Evolutionary conservation across 2,888 invertebrate species (phyloP), one percentile per base, ranked within the genome.

Genomic region (Yponomeuta sedellus): DNA sequence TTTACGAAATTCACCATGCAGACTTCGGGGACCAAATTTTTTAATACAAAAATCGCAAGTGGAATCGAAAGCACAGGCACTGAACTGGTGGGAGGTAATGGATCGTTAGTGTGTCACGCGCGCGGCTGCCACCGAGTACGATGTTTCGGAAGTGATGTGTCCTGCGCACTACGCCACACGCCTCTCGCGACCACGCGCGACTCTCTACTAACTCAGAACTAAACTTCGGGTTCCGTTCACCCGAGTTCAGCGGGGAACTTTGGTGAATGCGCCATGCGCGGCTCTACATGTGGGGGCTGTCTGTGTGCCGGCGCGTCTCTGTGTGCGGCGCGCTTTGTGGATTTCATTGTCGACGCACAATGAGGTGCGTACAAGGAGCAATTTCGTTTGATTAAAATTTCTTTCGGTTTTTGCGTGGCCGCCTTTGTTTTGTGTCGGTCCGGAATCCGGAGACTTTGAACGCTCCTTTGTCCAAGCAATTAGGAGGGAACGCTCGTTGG

Each of bases 121-220:
- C 44, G 44, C 62, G 34, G 59, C 22, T 20, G 20, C 25, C 22
- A 25, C 20, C 59, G 59, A 10, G 25, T 5, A 74, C 76, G 73
- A 69, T 77, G 74, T 82, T 79, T 83, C 86, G 88, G 87, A 81
- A 84, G 77, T 78, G 73, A 25, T 56, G 44, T 52, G 44, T 52
- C 44, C 44, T 52, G 44, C 44, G 44, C 44, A 52, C 44, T 52
- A 16, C 44, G 44, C 44, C 44, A 52, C 44, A 52, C 44, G 76
- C 72, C 78, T 71, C 75, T 64, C 84, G 84, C 86, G 84, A 76
- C 79, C 81, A 82, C 86, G 86, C 88, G 86, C 86, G 85, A 77
- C 66, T 59, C 39, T 66, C 52, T 66, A 68, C 73, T 75, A 71
- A 81, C 81, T 75, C 71, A 81, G 81, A 82, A 82, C 75, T 75